phyloP scores from a whole-genome alignment of 2,113 vertebrate genomes.

The Psittacula cyanocephala region DNA sequence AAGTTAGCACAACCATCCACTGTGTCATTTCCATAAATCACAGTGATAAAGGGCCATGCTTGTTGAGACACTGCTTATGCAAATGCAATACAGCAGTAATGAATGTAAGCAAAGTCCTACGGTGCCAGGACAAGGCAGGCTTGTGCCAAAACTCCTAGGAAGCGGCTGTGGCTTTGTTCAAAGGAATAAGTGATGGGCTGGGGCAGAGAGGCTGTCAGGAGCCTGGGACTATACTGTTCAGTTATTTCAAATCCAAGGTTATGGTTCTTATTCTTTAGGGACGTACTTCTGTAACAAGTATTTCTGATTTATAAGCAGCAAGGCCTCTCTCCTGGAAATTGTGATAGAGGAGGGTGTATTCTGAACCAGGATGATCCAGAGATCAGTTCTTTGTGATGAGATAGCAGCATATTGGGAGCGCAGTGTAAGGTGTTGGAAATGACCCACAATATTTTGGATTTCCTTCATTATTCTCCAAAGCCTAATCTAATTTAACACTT shows the following conservation, averaged over 20 bases:
- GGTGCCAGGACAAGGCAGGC: not conserved
- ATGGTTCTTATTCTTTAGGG: not conserved
- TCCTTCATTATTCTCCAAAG: not conserved
- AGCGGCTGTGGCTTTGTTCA: not conserved
- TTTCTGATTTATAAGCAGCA: not conserved
- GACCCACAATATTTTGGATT: not conserved
- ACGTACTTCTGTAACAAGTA: not conserved
- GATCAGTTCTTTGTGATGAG: not conserved
- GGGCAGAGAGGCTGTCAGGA: not conserved
- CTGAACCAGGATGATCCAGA: not conserved
- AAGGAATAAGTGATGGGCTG: not conserved
- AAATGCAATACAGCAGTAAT: not conserved
- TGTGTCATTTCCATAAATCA: not conserved
- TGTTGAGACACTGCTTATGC: not conserved
- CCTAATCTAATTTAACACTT: not conserved
- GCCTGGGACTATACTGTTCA: not conserved
- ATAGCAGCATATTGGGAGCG: no score
- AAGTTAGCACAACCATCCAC: not conserved
- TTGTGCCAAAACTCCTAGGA: slow-evolving; percentile 15
- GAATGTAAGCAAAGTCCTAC: slow-evolving; percentile 7
- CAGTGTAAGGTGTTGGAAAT: not conserved
- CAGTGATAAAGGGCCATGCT: not conserved
- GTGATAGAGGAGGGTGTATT: not conserved
- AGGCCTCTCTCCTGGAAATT: not conserved
- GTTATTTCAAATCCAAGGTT: not conserved